Percentiles rank a stretch among this genome's conserved stretches.
phyloP scores from a whole-genome alignment of 1,140 invertebrate species.

The Drosophila sp. region DNA sequence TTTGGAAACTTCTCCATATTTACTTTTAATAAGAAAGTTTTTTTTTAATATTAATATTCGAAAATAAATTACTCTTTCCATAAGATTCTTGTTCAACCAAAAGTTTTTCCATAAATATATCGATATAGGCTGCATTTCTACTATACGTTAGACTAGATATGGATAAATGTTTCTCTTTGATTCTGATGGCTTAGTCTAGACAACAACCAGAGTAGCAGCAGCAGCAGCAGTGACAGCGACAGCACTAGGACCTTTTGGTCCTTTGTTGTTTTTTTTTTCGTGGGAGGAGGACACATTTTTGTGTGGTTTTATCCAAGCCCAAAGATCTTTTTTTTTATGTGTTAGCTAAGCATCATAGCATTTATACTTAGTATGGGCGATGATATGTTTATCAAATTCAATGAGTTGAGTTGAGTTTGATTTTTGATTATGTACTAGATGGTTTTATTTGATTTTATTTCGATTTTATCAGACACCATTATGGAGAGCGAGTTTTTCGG shows the following conservation, averaged over 20 bases:
- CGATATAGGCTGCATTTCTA: background rate
- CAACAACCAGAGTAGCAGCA: slow-evolving; percentile 46
- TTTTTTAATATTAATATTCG: too few species aligned
- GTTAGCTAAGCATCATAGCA: slow-evolving; percentile 48
- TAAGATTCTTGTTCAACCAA: background rate
- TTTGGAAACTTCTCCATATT: too few species aligned
- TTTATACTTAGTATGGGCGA: slow-evolving; percentile 26
- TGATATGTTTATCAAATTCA: background rate
- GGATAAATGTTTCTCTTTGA: background rate
- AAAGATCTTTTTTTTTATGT: background rate
- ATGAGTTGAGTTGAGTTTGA: slow-evolving; percentile 1
- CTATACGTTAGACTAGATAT: slow-evolving; percentile 1
- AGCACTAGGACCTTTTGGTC: slow-evolving; percentile 18
- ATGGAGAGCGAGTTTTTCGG: slow-evolving; percentile 33
- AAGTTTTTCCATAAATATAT: background rate
- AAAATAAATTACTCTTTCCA: background rate
- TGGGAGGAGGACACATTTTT: background rate
- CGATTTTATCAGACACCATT: slow-evolving; percentile 66
- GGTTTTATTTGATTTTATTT: slow-evolving; percentile 22
- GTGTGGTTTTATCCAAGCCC: background rate
- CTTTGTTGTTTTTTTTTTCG: slow-evolving; percentile 6
- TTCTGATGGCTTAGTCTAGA: slow-evolving; percentile 25
- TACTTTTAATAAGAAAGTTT: too few species aligned
- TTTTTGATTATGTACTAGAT: background rate
- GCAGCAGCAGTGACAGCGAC: slow-evolving; percentile 7